These are phyloP conservation scores for Papio anubis DNA, from an alignment of 2,113 vertebrate genomes.

Conservation along the genomic window DNA sequence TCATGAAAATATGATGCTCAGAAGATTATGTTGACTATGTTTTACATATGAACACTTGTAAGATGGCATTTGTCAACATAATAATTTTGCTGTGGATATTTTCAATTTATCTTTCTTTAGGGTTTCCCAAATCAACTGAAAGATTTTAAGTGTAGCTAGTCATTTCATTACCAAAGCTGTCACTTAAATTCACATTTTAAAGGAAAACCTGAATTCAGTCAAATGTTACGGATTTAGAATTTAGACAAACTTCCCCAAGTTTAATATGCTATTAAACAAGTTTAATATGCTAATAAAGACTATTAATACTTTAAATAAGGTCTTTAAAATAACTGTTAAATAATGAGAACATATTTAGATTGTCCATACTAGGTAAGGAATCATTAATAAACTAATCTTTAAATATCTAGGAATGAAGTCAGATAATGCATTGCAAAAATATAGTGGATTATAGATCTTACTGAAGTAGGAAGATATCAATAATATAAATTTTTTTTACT, in stretches of 20 bases:
- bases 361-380: background rate
- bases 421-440: background rate
- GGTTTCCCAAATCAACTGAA: background rate
- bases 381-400: background rate
- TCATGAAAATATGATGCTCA: background rate
- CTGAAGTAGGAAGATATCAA: background rate
- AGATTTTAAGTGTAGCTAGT: background rate
- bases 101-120: background rate
- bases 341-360: background rate
- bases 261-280: background rate
- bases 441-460: background rate
- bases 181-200: background rate
- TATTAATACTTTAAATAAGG: background rate
- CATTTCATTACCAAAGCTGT: background rate
- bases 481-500: background rate
- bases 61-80: background rate
- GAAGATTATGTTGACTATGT: background rate
- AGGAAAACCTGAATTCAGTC: background rate
- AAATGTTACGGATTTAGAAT: background rate
- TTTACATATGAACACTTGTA: background rate
- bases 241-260: background rate
- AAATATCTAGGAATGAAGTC: background rate
- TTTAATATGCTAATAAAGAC: background rate
- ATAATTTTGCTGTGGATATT: background rate
- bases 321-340: background rate